phyloP scores from a whole-genome alignment of 2,888 invertebrate genomes.

The Chironomus riparius region DNA sequence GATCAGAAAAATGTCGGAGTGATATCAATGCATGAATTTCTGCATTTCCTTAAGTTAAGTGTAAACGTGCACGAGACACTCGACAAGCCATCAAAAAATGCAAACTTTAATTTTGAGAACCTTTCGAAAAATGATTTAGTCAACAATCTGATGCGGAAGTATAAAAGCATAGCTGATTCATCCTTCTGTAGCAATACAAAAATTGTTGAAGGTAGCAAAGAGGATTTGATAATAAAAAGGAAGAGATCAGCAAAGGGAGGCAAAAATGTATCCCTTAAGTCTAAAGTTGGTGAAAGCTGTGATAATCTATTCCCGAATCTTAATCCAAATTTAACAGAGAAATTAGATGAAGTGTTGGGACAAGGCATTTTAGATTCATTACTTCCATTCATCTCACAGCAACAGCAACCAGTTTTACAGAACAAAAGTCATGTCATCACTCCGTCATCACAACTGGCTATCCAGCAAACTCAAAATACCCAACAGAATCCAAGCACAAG shows the following conservation, averaged over 20 bases:
- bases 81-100: too few relatives aligned
- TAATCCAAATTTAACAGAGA: constrained; percentile 37
- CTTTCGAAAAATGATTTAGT: too few relatives aligned
- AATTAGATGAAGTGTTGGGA: constrained; percentile 54
- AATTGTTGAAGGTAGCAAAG: neutral
- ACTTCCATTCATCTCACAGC: constrained; percentile 57
- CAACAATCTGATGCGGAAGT: too few relatives aligned
- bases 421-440: constrained; percentile 29
- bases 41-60: constrained; percentile 38
- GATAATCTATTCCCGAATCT: constrained; percentile 29
- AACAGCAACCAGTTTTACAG: constrained; percentile 31
- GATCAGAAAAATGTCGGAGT: constrained; percentile 17
- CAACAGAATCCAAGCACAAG: neutral
- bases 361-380: constrained; percentile 78
- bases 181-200: neutral
- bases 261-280: constrained; percentile 13
- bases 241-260: too few relatives aligned
- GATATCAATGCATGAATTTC: constrained; percentile 40
- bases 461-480: neutral
- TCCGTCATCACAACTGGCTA: neutral
- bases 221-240: too few relatives aligned
- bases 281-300: constrained; percentile 11
- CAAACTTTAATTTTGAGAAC: constrained; percentile 35
- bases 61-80: constrained; percentile 40
- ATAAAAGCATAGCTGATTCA: neutral